phyloP scores from a whole-genome alignment of 2,797 vertebrate species.

The Manis crassicaudata region DNA sequence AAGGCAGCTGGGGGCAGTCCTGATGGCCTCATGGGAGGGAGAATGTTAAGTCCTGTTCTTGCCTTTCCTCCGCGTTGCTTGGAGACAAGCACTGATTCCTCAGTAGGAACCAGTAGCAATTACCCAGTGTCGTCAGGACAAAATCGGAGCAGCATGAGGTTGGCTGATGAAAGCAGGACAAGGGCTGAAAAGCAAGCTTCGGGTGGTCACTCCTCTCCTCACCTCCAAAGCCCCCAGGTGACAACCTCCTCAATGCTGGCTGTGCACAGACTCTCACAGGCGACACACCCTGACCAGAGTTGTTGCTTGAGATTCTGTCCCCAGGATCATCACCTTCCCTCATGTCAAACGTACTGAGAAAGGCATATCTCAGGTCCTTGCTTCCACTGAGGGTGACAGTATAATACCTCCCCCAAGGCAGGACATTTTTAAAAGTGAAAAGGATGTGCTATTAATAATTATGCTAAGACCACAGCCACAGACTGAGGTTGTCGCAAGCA shows the following conservation, averaged over 20 bases:
- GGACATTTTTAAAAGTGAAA: not conserved
- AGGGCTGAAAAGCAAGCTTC: not conserved
- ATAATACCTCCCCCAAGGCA: not conserved
- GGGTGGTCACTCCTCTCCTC: not conserved
- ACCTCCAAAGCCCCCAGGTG: not conserved
- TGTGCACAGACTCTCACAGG: not conserved
- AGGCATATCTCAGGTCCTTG: not conserved
- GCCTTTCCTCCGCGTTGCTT: not conserved
- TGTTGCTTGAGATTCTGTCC: not conserved
- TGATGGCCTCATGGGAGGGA: not conserved
- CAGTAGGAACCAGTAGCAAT: not conserved
- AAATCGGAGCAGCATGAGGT: not conserved
- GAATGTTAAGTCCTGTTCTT: not conserved
- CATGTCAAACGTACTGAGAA: not conserved
- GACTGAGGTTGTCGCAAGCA: not conserved
- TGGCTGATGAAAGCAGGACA: not conserved
- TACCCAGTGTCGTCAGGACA: not conserved
- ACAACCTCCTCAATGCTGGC: not conserved
- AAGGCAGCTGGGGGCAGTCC: not conserved
- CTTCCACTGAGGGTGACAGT: not conserved
- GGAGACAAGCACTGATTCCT: not conserved
- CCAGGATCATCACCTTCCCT: not conserved
- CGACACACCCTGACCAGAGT: no score
- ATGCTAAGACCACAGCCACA: not conserved
- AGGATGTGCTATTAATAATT: not conserved